Percentiles rank a stretch among this genome's conserved stretches.
phyloP scores from a whole-genome alignment of 1,140 invertebrate species.

The Cyclargus thomasi region DNA sequence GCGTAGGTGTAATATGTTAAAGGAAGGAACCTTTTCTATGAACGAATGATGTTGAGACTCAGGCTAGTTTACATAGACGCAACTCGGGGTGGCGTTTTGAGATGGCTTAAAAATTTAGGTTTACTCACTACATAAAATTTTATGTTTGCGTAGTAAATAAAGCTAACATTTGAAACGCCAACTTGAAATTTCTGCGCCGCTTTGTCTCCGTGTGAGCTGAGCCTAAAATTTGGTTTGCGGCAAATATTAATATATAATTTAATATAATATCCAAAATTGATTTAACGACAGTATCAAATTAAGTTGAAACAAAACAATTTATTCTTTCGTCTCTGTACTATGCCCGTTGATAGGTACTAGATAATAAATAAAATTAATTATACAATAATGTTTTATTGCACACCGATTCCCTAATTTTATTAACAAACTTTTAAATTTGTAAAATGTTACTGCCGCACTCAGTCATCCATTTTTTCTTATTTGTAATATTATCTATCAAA shows the following conservation, averaged over 20 bases:
- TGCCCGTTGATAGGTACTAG: constrained; percentile 68
- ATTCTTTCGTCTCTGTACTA: constrained; percentile 69
- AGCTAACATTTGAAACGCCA: no score
- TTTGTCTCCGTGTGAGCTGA: no score
- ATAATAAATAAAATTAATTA: constrained; percentile 73
- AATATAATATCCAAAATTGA: constrained; percentile 42
- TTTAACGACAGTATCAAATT: constrained; percentile 42
- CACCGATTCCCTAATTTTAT: neutral
- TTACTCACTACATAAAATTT: no score
- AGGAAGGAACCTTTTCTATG: constrained; percentile 46
- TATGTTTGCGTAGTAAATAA: no score
- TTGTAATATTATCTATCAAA: no score
- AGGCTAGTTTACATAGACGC: no score
- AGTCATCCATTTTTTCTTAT: no score
- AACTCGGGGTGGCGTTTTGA: no score
- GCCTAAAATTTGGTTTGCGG: constrained; percentile 11
- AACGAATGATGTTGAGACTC: constrained; percentile 40
- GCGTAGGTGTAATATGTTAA: constrained; percentile 46
- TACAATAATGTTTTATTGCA: constrained; percentile 48
- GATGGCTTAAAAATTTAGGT: no score
- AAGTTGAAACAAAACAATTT: constrained; percentile 48
- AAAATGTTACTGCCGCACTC: no score
- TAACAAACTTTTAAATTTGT: neutral
- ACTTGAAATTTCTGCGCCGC: no score
- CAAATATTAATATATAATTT: constrained; percentile 43